A percentile compares a stretch with the other conserved stretches of the same genome.
These are phyloP conservation scores for Erpornis zantholeuca DNA, from an alignment of 2,113 vertebrate species.

Conservation along the genomic window DNA sequence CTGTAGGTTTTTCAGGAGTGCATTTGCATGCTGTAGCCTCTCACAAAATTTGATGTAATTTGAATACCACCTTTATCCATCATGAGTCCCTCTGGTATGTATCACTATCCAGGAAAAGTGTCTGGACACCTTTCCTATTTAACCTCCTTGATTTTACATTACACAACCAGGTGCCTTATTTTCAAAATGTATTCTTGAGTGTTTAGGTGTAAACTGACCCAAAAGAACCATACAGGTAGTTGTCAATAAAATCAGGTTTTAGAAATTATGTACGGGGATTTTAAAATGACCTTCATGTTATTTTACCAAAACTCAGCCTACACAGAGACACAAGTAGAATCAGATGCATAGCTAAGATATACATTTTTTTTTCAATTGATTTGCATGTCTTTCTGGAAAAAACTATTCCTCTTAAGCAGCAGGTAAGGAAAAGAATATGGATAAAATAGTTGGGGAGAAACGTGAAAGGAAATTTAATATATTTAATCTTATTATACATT, in stretches of 20 bases:
- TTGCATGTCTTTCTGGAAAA: neutral
- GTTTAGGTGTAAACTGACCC: neutral
- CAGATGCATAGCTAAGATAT: neutral
- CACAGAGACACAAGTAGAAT: neutral
- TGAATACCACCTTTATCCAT: neutral
- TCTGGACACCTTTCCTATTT: neutral
- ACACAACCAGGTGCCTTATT: neutral
- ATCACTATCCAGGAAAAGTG: neutral
- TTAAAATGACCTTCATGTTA: neutral
- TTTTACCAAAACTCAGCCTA: neutral
- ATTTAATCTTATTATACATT: slow-evolving; percentile 82
- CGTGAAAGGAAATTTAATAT: slow-evolving; percentile 72
- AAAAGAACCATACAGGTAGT: neutral
- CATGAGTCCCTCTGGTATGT: neutral
- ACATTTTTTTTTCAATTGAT: neutral
- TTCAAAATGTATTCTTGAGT: neutral
- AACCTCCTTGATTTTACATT: neutral
- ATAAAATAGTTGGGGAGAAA: slow-evolving; percentile 24
- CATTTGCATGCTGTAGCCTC: neutral
- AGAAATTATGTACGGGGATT: neutral
- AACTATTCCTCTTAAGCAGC: slow-evolving; percentile 9
- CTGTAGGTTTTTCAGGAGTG: neutral
- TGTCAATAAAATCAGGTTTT: neutral
- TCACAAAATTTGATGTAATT: neutral
- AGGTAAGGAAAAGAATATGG: slow-evolving; percentile 24